Evolutionary conservation across 2,113 vertebrate genomes (phyloP), one percentile per base, ranked within the genome.

Genomic region (Pseudois nayaur): DNA sequence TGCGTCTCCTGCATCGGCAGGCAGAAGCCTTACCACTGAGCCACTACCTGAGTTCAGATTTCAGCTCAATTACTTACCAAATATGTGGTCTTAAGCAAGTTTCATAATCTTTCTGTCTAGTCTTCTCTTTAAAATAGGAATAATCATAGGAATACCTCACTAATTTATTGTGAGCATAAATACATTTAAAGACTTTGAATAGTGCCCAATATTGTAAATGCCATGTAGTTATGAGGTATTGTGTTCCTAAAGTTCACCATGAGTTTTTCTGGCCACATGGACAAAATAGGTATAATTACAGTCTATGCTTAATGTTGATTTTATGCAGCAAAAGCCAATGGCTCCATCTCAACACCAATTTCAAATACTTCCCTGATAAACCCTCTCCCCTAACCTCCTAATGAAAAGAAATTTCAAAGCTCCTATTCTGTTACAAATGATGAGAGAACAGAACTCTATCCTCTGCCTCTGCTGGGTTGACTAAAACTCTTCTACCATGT

Each of bases 121-220:
- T 89, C 60, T 96, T 43, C 11, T 81, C 45, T 87, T 95, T 91
- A 95, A 96, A 94, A 74, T 91, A 17, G 52, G 5, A 90, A 87
- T 62, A 71, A 88, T 92, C 89, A 40, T 45, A 86, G 6, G 52
- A 11, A 19, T 91, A 84, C 48, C 13, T 89, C 85, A 67, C 7
- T 64, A 33, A 79, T 50, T 43, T 95, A 59, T 81, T 93, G 3
- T 91, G 85, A 91, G 14, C 16, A 67, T 93, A 89, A 94, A 94
- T 91, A 54, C 15, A 76, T 67, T 59, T 88, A 82, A 96, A 96
- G 33, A 91, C 8, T 95, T 82, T 62, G 4, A 67, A 86, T 91
- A 93, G 8, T 74, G 2, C 33, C 82, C 67, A 29, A 76, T 13
- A 59, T 45, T 33, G 52, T 67, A 67, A 90, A 87, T 87, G 19